A percentile compares a stretch with the other conserved stretches of the same genome.
These are phyloP conservation scores for Phanerotoma sp. DNA, from an alignment of 2,888 invertebrate genomes.

Conservation along the genomic window DNA sequence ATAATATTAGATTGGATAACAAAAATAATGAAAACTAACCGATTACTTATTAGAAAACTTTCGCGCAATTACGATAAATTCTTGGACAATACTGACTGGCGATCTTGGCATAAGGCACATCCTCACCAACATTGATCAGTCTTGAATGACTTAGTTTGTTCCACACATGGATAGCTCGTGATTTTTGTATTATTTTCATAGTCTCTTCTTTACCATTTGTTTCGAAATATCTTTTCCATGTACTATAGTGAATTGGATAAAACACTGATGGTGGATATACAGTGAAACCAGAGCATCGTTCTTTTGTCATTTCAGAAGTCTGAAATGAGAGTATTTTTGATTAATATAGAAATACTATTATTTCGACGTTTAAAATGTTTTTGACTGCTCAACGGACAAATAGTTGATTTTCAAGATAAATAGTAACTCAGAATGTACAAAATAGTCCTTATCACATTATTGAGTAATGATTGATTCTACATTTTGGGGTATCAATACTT, in stretches of 20 bases:
- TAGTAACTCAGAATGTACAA: too few relatives aligned
- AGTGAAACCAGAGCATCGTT: slow-evolving; percentile 64
- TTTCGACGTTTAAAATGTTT: too few relatives aligned
- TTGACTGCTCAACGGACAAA: too few relatives aligned
- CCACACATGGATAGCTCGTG: slow-evolving; percentile 62
- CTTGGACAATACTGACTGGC: slow-evolving; percentile 60
- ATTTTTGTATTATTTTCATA: slow-evolving; percentile 53
- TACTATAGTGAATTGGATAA: slow-evolving; percentile 66
- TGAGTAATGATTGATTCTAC: too few relatives aligned
- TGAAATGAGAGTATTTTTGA: too few relatives aligned
- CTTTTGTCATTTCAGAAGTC: slow-evolving; percentile 6
- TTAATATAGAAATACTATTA: too few relatives aligned
- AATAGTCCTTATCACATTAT: too few relatives aligned
- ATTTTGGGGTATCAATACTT: too few relatives aligned
- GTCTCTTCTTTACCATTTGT: slow-evolving; percentile 52
- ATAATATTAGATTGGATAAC: too few relatives aligned
- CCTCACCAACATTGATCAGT: slow-evolving; percentile 53
- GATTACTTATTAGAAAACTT: too few relatives aligned
- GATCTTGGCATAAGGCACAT: slow-evolving; percentile 58
- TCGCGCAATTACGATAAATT: slow-evolving; percentile 51
- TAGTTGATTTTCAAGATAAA: too few relatives aligned
- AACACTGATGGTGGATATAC: slow-evolving; percentile 66
- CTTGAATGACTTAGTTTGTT: slow-evolving; percentile 59
- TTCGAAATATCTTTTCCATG: slow-evolving; percentile 65
- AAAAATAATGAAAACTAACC: too few relatives aligned